A percentile compares a stretch with the other conserved stretches of the same genome.
phyloP scores from a whole-genome alignment of 2,888 invertebrate genomes.

The Calliopum simillimum region DNA sequence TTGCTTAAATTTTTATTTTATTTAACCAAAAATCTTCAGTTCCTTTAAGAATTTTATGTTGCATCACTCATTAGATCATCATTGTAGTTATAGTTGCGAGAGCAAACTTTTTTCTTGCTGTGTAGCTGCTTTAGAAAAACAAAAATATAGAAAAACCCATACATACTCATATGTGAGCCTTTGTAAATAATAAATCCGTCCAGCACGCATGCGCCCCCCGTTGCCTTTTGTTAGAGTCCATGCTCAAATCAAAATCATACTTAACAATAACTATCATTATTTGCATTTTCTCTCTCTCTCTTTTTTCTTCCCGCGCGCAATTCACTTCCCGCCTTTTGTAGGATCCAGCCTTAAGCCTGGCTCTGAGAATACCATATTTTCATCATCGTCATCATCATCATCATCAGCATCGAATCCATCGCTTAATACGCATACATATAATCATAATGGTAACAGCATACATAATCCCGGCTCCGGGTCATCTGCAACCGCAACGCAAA shows the following conservation, averaged over 20 bases:
- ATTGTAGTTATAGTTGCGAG: not conserved
- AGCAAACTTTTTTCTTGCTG: slow-evolving; percentile 10
- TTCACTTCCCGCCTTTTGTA: slow-evolving; percentile 44
- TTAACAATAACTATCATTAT: slow-evolving; percentile 15
- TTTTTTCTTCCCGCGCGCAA: slow-evolving; percentile 24
- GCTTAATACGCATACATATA: slow-evolving; percentile 61
- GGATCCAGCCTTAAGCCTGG: slow-evolving; percentile 66
- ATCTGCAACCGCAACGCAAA: slow-evolving; percentile 33
- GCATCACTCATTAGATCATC: slow-evolving; percentile 30
- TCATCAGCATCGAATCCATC: slow-evolving; percentile 63
- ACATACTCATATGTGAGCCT: too few species aligned
- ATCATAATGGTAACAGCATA: slow-evolving; percentile 47
- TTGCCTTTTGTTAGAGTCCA: too few species aligned
- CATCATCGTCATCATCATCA: slow-evolving; percentile 56
- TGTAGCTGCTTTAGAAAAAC: slow-evolving; percentile 6
- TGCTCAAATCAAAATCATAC: not conserved
- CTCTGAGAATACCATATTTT: slow-evolving; percentile 61
- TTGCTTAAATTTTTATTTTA: slow-evolving; percentile 6
- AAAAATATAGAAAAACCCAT: too few species aligned
- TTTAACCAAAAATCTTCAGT: not conserved
- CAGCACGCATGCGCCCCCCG: too few species aligned
- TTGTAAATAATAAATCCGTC: too few species aligned
- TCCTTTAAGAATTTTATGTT: slow-evolving; percentile 31
- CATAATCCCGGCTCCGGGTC: slow-evolving; percentile 42
- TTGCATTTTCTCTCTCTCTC: slow-evolving; percentile 28